Evolutionary conservation across 2,888 invertebrate species (phyloP), one percentile per base, ranked within the genome.

Genomic region (Polyommatus icarus): DNA sequence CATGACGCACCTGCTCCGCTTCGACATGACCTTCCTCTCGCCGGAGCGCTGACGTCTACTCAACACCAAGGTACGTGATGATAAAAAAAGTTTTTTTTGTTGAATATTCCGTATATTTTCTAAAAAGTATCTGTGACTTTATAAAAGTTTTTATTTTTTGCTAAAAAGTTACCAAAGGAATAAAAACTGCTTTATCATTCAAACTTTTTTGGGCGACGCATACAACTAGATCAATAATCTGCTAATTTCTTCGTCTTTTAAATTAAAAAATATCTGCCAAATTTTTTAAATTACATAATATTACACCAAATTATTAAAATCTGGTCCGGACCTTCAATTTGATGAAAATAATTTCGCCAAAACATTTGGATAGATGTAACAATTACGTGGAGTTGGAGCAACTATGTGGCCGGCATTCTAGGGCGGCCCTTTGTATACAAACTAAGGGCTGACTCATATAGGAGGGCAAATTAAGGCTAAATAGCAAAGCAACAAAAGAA

Each of bases 1-100:
- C 82, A 94, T 94, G 94, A 86, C 92, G 80, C 89, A 90, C 81
- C 85, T 92, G 79, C 90, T 94, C 81, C 89, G 91, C 83, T 91
- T 94, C 86, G 93, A 94, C 86, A 89, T 92, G 91, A 88, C 92
- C 82, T 86, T 94, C 80, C 89, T 94, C 73, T 93, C 94, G 76
- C 94, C 94, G 84, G 94, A 94, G 85, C 94, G 94, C 94, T 94
- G 94, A 94, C 94, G 94, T 83, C 91, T 94, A 91, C 94, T 94
- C 80, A 90, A 90, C 84, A 90, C 84, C 85, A 93, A 93, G 94
- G 94, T 94, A 81, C 76, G 81, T 54, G 54, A 54, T 18, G 18
- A 12, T 3, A 54, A 54, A 54, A 50, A 3, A 12, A 12, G 3
- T 50, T 54, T 15, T 54, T 18, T 54, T 46, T 40, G 40, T 40